Base-by-base conservation (phyloP, 2,113 vertebrate species). In the Loxodonta africana region DNA sequence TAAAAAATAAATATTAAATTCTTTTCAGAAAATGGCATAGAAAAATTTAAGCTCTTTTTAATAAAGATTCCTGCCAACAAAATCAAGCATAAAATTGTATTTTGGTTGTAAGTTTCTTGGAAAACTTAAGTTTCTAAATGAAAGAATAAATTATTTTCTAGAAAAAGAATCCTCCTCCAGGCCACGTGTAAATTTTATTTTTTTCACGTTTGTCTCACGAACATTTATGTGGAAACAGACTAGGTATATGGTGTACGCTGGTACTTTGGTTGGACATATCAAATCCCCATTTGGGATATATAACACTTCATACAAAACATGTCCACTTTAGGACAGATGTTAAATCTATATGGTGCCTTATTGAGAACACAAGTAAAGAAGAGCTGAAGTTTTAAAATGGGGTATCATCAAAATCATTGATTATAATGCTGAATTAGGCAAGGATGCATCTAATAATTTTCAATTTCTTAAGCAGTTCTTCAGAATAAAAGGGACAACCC, bases 21-120 rank as follows among this genome's bases (percentile, higher is more conserved):
- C 46, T 90, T 65, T 71, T 14, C 57, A 95, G 87, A 96, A 89
- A 90, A 76, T 28, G 30, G 46, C 18, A 82, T 1, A 82, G 33
- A 96, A 97, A 88, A 90, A 26, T 48, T 74, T 85, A 69, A 78
- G 18, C 28, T 89, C n/a, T 95, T 92, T 95, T 89, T 12, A 94
- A 25, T 76, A 94, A 92, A 96, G 17, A 78, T 83, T 77, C 20
- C 48, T 90, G 25, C 46, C 48, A 91, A 97, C n/a, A 96, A 96
- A 97, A 95, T 76, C 86, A 93, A 95, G n/a, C 33, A 48, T 8
- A 1, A 82, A 88, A 93, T 71, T 95, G 10, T 94, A 17, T 73
- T 90, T 89, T 26, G 53, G 67, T 23, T 94, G 0, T 83, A 96
- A 94, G 14, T 17, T 86, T 89, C 20, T 65, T 62, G 4, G 53